Evolutionary conservation across 37 sponge, comb jelly and placozoan genomes (phyloP).

Genomic region (Tethya wilhelma): DNA sequence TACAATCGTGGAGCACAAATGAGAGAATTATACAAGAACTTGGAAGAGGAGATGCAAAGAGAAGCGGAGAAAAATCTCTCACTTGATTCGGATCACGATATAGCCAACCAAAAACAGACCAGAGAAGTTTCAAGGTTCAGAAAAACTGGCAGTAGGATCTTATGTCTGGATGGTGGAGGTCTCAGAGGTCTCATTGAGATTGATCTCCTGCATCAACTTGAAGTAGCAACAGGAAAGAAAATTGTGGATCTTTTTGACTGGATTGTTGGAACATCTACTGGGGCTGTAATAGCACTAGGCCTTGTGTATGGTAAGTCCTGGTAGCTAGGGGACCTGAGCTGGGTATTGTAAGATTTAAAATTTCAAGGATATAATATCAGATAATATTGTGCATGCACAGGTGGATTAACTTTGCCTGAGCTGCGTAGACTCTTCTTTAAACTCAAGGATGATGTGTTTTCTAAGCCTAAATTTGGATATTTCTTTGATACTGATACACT

Average conservation of each 20-base stretch:
- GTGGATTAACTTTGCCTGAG: too few species aligned
- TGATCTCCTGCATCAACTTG: conserved; percentile 48
- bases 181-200: conserved; percentile 62
- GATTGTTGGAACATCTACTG: conserved; percentile 74
- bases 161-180: conserved; percentile 77
- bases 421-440: background rate
- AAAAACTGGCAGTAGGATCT: conserved; percentile 25
- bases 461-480: background rate
- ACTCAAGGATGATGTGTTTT: background rate
- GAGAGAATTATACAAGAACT: too few species aligned
- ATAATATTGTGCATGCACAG: too few species aligned
- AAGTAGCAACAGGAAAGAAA: conserved; percentile 33
- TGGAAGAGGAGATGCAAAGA: too few species aligned
- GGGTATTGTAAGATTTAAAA: too few species aligned
- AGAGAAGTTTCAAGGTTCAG: background rate
- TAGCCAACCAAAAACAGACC: too few species aligned
- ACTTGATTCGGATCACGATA: too few species aligned
- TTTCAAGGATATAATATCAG: too few species aligned
- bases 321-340: too few species aligned
- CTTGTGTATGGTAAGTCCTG: conserved; percentile 56
- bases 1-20: too few species aligned
- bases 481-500: background rate
- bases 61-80: too few species aligned
- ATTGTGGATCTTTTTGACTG: conserved; percentile 76
- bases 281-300: conserved; percentile 56